phyloP scores from a whole-genome alignment of 2,113 vertebrate species.

The Tragelaphus scriptus region DNA sequence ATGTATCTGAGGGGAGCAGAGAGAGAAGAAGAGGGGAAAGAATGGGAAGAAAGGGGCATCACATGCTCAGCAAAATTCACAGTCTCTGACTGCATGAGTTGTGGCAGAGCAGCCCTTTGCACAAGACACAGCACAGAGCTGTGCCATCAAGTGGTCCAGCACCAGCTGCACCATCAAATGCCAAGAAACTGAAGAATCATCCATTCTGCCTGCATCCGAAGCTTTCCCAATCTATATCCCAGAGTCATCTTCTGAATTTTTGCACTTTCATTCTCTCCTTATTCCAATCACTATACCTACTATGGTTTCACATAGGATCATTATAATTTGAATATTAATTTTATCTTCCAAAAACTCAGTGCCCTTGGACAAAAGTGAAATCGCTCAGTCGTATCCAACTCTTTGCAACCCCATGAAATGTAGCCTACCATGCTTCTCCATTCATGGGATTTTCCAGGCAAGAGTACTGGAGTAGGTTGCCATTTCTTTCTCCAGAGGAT shows the following conservation, averaged over 20 bases:
- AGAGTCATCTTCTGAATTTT: neutral
- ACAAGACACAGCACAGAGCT: neutral
- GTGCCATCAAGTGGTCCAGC: neutral
- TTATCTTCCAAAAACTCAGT: neutral
- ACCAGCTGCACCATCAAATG: neutral
- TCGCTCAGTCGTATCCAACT: neutral
- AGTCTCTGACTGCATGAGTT: rapidly evolving
- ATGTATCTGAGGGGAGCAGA: rapidly evolving
- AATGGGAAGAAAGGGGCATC: neutral
- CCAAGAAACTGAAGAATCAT: neutral
- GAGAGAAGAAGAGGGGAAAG: neutral
- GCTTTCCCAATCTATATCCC: neutral
- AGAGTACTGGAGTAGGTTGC: neutral
- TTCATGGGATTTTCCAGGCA: neutral
- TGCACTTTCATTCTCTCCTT: neutral
- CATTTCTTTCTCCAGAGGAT: neutral
- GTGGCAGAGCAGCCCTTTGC: neutral
- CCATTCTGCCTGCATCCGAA: neutral
- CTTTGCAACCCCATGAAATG: neutral
- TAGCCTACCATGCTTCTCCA: neutral
- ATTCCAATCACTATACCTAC: neutral
- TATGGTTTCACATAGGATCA: neutral
- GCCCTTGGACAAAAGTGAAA: neutral
- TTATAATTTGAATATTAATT: neutral
- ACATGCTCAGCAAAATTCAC: neutral